Evolutionary conservation across 1,140 invertebrate species (phyloP).

Genomic region (Trachymyrmex septentrionalis): DNA sequence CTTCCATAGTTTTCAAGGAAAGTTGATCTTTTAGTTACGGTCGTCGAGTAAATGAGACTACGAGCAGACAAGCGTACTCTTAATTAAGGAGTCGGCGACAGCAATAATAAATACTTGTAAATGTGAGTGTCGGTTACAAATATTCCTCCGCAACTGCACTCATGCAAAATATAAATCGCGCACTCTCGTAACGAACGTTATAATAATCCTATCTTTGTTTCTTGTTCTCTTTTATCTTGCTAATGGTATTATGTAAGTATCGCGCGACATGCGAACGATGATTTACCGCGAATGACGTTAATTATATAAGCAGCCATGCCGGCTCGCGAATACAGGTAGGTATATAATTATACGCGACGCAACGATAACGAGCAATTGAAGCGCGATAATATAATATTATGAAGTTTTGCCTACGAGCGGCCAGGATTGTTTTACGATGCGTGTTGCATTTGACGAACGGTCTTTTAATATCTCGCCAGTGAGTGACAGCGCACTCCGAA

Average conservation of each 20-base stretch:
- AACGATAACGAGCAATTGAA: constrained; percentile 42
- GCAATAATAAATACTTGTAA: constrained; percentile 58
- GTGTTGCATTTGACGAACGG: constrained; percentile 31
- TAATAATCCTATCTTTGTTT: background rate
- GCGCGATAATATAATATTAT: constrained; percentile 34
- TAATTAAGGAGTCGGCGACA: constrained; percentile 49
- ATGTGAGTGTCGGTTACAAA: background rate
- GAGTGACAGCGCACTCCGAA: background rate
- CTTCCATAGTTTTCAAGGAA: constrained; percentile 2
- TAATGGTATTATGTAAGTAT: background rate
- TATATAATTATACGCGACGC: constrained; percentile 40
- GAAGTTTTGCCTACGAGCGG: background rate
- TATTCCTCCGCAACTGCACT: background rate
- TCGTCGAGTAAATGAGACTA: constrained; percentile 34
- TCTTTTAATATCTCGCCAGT: constrained; percentile 46
- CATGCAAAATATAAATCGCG: constrained; percentile 36
- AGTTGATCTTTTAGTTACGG: constrained; percentile 37
- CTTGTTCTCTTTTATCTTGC: background rate
- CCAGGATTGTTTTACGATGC: constrained; percentile 17
- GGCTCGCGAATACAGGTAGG: background rate
- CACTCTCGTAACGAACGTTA: background rate
- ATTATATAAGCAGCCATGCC: constrained; percentile 8
- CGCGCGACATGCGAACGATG: constrained; percentile 29
- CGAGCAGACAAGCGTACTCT: constrained; percentile 3
- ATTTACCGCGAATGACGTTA: constrained; percentile 42